phyloP scores from a whole-genome alignment of 2,888 invertebrate species.

The Microchrysa polita region DNA sequence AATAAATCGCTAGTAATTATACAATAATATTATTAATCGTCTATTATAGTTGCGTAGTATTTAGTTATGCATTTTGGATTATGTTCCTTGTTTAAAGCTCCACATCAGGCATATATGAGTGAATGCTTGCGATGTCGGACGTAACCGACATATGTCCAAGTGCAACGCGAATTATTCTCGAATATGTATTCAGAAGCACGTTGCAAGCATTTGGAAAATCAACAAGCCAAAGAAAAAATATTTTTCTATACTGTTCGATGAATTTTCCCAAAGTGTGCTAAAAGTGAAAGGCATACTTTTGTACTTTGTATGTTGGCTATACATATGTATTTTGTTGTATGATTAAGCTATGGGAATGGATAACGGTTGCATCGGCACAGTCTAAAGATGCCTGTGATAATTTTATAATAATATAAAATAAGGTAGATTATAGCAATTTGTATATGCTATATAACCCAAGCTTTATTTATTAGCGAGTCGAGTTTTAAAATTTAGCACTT shows the following conservation, averaged over 20 bases:
- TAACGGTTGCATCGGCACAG: background rate
- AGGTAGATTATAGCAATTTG: no score
- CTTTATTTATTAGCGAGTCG: no score
- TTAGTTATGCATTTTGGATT: background rate
- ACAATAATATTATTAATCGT: background rate
- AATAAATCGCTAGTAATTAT: slow-evolving; percentile 3
- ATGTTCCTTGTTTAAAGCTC: background rate
- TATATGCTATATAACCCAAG: no score
- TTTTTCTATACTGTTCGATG: background rate
- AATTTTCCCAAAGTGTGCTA: slow-evolving; percentile 27
- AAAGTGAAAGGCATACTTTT: slow-evolving; percentile 32
- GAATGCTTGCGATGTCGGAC: background rate
- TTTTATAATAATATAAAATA: no score
- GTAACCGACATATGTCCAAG: no score
- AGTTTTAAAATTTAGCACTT: no score
- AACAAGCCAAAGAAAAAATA: slow-evolving; percentile 2
- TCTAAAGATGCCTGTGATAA: no score
- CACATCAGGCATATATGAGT: background rate
- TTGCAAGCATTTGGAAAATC: slow-evolving; percentile 12
- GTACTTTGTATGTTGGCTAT: slow-evolving; percentile 6
- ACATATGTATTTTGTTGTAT: background rate
- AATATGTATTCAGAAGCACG: no score
- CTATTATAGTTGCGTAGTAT: background rate
- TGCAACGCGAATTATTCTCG: no score
- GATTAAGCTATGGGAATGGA: no score